A percentile compares a stretch with the other conserved stretches of the same genome.
phyloP scores from a whole-genome alignment of 2,113 vertebrate species.

The Pseudorhombus dupliciocellatus region DNA sequence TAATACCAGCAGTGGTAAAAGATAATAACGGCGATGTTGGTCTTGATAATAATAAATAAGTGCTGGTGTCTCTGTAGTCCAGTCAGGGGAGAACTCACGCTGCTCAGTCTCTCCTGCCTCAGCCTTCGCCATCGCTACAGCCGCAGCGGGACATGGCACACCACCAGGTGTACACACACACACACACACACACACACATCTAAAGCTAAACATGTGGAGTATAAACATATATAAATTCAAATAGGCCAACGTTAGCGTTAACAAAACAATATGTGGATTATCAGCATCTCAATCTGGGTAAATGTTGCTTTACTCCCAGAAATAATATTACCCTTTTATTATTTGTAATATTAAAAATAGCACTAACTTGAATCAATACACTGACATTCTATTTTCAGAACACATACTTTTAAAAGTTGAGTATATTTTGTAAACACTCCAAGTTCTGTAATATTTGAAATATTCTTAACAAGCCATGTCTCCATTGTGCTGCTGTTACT shows the following conservation, averaged over 20 bases:
- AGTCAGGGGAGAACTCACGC: conserved; percentile 89
- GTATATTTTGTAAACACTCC: too few species aligned
- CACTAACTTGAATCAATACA: too few species aligned
- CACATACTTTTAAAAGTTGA: conserved; percentile 35
- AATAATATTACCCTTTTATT: too few species aligned
- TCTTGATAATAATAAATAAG: conserved; percentile 28
- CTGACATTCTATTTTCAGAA: too few species aligned
- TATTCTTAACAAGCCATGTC: neutral
- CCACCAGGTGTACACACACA: conserved; percentile 84
- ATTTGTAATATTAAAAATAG: too few species aligned
- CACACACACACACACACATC: conserved; percentile 18
- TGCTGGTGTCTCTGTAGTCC: conserved; percentile 80
- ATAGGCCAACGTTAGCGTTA: too few species aligned
- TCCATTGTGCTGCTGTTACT: neutral
- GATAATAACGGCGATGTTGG: conserved; percentile 4
- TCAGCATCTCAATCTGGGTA: too few species aligned
- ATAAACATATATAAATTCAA: too few species aligned
- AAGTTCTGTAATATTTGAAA: neutral
- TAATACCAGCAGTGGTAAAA: neutral
- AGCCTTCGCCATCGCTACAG: conserved; percentile 97
- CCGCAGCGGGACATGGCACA: conserved; percentile 93
- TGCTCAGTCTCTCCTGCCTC: conserved; percentile 95
- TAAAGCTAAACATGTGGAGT: neutral
- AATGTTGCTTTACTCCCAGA: neutral
- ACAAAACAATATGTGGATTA: too few species aligned